Percentiles rank a stretch among this genome's conserved stretches.
These are phyloP conservation scores for Tetramorium parvispinum DNA, from an alignment of 1,140 invertebrate genomes.

Conservation along the genomic window DNA sequence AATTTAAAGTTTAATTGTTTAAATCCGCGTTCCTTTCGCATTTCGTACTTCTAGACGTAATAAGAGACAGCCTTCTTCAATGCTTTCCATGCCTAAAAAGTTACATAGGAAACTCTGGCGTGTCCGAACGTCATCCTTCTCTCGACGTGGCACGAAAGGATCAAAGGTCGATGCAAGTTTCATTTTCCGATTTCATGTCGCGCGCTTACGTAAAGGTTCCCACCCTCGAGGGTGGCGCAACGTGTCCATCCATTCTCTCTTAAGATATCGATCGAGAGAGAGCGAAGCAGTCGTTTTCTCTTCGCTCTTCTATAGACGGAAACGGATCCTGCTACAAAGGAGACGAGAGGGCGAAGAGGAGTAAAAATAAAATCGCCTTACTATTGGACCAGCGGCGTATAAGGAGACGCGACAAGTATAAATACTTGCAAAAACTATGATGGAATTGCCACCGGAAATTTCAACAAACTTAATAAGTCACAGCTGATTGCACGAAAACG, in stretches of 20 bases:
- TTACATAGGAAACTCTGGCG: slow-evolving; percentile 22
- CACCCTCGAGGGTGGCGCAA: slow-evolving; percentile 19
- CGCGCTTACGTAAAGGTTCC: slow-evolving; percentile 47
- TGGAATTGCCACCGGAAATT: slow-evolving; percentile 58
- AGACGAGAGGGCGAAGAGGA: neutral
- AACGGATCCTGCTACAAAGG: slow-evolving; percentile 61
- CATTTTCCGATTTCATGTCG: slow-evolving; percentile 58
- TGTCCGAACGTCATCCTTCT: slow-evolving; percentile 51
- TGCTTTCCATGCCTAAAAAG: slow-evolving; percentile 18
- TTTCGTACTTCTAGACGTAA: neutral
- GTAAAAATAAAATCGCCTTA: slow-evolving; percentile 47
- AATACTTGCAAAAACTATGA: slow-evolving; percentile 67
- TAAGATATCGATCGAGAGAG: slow-evolving; percentile 74
- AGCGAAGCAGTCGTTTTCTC: slow-evolving; percentile 27
- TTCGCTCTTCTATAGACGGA: slow-evolving; percentile 35
- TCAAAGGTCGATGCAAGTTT: slow-evolving; percentile 53
- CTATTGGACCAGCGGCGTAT: neutral
- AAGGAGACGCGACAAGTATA: slow-evolving; percentile 49
- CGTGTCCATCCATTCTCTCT: slow-evolving; percentile 54
- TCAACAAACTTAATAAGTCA: slow-evolving; percentile 31
- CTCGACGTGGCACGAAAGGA: slow-evolving; percentile 50
- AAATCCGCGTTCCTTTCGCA: neutral
- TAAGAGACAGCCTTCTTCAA: neutral
- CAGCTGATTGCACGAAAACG: slow-evolving; percentile 1
- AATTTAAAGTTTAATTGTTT: slow-evolving; percentile 1